Base-by-base conservation (phyloP, 2,797 vertebrate species). In the Mallotus villosus region DNA sequence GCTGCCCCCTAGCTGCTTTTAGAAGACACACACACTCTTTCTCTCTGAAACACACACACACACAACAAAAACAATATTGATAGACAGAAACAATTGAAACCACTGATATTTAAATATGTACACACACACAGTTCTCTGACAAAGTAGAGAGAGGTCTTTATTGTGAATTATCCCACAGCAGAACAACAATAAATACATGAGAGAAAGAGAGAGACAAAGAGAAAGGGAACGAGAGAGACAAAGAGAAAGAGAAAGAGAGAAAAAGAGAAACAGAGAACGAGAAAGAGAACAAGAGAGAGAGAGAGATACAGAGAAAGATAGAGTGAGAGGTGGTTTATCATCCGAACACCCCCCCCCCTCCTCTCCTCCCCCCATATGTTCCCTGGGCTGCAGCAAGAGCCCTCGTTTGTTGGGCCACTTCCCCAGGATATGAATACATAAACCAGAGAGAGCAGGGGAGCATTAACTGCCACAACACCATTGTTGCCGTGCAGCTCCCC, bases 1-100 rank as follows among this genome's bases (percentile, higher is more conserved):
- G 74, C 87, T 90, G 90, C 93, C 93, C 91, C 89, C 93, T 92
- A 90, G 86, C 86, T 87, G 85, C 68, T 22, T 22, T 27, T 73
- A 5, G 49, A 19, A 25, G 77, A 82, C 79, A 62, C 84, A 71
- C 2, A 4, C 14, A 32, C 22, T 55, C n/a, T 63, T 24, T 68
- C 24, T 61, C n/a, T 46, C 24, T 12, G 14, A 34, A 61, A 46
- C 41, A 63, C 57, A 68, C 46, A 67, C 46, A 67, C 25, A 66
- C 59, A 63, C 34, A 41, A 12, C 11, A 14, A 22, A 27, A 29
- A 63, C 27, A 41, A 41, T 41, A 41, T 41, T 7, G 32, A 34
- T 8, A 41, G 37, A 12, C 37, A 41, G 37, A 41, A 41, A 12
- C 37, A 7, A 41, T 41, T 12, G 8, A 9, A 41, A 41, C 37